These are phyloP conservation scores for Dinocampus coccinellae DNA, from an alignment of 2,888 invertebrate genomes.

Conservation along the genomic window DNA sequence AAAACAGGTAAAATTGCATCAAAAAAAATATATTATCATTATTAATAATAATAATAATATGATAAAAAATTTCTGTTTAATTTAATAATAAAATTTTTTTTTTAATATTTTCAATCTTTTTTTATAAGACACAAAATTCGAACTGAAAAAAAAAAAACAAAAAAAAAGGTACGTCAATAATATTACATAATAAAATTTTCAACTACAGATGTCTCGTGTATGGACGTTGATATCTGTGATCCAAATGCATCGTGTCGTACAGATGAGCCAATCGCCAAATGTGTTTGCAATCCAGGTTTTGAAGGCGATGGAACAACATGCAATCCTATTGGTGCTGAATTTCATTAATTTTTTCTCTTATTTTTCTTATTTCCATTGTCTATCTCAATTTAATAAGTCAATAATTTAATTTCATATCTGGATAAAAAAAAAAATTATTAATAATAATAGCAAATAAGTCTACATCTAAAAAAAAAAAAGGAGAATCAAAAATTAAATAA, in stretches of 20 bases:
- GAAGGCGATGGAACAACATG: constrained; percentile 87
- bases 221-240: constrained; percentile 77
- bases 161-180: constrained; percentile 28
- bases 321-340: constrained; percentile 72
- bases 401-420: constrained; percentile 26
- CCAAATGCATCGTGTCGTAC: constrained; percentile 81
- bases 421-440: not conserved
- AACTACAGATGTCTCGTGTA: constrained; percentile 71
- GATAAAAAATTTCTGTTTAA: not conserved
- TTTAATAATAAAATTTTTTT: not conserved
- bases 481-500: not conserved
- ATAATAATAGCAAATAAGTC: too few species aligned
- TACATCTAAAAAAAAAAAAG: constrained; percentile 14
- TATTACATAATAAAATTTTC: constrained; percentile 22
- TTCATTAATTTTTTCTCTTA: constrained; percentile 23
- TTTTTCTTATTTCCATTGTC: not conserved
- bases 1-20: constrained; percentile 68
- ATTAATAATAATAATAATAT: not conserved
- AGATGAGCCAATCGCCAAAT: constrained; percentile 77
- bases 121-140: not conserved
- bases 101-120: not conserved
- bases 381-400: constrained; percentile 44
- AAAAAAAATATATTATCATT: not conserved
- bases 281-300: constrained; percentile 85
- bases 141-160: not conserved